Evolutionary conservation across 2,888 invertebrate species (phyloP), one percentile per base, ranked within the genome.

Genomic region (Steromphala cineraria): DNA sequence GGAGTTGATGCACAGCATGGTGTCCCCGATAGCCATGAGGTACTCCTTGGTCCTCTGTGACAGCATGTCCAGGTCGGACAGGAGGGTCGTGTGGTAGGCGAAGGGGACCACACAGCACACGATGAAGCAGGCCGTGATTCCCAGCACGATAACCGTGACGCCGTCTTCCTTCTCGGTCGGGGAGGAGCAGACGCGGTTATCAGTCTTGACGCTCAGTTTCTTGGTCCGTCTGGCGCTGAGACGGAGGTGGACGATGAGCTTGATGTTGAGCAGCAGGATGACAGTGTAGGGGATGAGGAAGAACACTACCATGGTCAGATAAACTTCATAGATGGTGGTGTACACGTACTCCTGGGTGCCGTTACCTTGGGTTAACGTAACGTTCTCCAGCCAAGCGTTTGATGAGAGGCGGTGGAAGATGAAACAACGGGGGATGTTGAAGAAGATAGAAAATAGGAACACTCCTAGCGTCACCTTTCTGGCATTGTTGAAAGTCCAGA

Each of bases 361-460:
- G 46, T 62, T 67, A 19, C 40, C 3, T 3, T 19, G 21, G 13
- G 46, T 10, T 24, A 67, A 17, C 19, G 28, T 46, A 75, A 28
- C 31, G 56, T 71, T 36, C 17, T 53, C 28, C 74, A 81, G n/a
- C 24, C 76, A 67, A 31, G 31, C 31, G 19, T 21, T 74, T 67
- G 31, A 67, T 40, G 28, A 46, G 21, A 24, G 52, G 19, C 17
- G 79, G 21, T 76, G 62, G 78, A 81, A 80, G 79, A 82, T 79
- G 79, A 85, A 81, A 76, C 83, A 85, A 10, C 85, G 40, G 0
- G 85, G 85, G 19, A 85, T 77, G 82, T 85, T 85, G 81, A 85
- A 85, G 52, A 80, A 13, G 7, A 84, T 55, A 21, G 83, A 82
- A 74, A 85, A 84, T 19, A 85, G 7, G 40, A 85, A 80, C 46